Base-by-base conservation (phyloP, 2,888 invertebrate genomes). In the Apamea epomidion region DNA sequence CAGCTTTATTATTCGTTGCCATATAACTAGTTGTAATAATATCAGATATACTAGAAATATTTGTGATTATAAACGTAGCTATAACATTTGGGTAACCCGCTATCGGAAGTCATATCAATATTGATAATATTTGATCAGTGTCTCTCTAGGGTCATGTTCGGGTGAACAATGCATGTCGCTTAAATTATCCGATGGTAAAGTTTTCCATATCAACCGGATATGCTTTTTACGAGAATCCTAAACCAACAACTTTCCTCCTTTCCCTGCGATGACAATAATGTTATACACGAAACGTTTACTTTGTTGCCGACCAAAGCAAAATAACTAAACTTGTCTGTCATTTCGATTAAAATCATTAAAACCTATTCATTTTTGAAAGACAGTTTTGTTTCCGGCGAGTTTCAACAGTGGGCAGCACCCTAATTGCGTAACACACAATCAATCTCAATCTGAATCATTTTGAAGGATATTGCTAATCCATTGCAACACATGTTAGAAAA, bases 161-260 rank as follows among this genome's bases (percentile, higher is more conserved):
- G 37, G 48, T 67, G 60, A 37, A 70, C 29, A 68, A 62, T 37
- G 37, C 32, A 65, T 71, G 45, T 37, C 37, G 45, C 64, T 60
- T 74, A 18, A 48, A 71, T n/a, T 65, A 65, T 29, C n/a, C 45
- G 18, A 64, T n/a, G 67, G 62, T 81, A 54, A 60, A 74, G 76
- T 83, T 76, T 25, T 79, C 29, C 58, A 71, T 79, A 79, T 74
- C 29, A 42, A 79, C 29, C 16, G 65, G 16, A 75, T 32, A 85
- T 64, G 72, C 62, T 74, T 76, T 82, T 74, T 83, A 78, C 42
- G 62, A 62, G 48, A 70, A 64, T 87, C 87, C 80, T 68, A 79
- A 80, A 71, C 73, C 73, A 84, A 83, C 67, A 74, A 71, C n/a
- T 64, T 58, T 79, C 32, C 58, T 51, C 75, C 54, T 67, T 79